Evolutionary conservation across 2,888 invertebrate genomes (phyloP).

Genomic region (Macrosiphum euphorbiae): DNA sequence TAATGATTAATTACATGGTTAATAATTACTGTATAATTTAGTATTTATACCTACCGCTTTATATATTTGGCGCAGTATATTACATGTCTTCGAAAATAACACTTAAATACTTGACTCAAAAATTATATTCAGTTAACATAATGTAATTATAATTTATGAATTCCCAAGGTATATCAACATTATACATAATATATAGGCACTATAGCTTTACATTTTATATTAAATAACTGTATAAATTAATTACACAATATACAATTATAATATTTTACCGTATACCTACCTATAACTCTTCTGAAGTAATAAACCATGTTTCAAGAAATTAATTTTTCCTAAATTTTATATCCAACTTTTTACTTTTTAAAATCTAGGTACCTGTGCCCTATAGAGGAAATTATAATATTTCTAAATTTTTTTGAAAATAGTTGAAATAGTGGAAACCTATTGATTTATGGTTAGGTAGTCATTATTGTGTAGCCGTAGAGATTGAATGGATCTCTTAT

Average conservation of each 20-base stretch:
- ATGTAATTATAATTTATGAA: neutral
- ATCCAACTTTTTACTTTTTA: neutral
- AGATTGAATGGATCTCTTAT: neutral
- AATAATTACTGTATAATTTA: neutral
- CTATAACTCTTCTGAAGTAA: neutral
- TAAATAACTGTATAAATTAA: constrained; percentile 41
- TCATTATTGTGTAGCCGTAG: neutral
- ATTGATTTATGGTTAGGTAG: constrained; percentile 26
- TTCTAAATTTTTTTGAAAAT: too few relatives aligned
- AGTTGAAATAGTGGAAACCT: neutral
- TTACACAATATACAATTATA: neutral
- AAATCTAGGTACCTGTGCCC: neutral
- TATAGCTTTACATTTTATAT: neutral
- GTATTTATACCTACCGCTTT: neutral
- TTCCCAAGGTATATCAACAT: constrained; percentile 36
- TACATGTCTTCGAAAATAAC: neutral
- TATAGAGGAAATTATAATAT: neutral
- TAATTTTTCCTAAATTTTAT: neutral
- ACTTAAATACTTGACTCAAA: constrained; percentile 31
- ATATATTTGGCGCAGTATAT: neutral
- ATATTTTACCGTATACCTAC: neutral
- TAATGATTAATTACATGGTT: neutral
- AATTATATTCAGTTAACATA: neutral
- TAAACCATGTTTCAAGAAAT: neutral
- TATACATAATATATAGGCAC: neutral